Evolutionary conservation across 2,888 invertebrate species (phyloP).

Genomic region (Cheilosia grossa): DNA sequence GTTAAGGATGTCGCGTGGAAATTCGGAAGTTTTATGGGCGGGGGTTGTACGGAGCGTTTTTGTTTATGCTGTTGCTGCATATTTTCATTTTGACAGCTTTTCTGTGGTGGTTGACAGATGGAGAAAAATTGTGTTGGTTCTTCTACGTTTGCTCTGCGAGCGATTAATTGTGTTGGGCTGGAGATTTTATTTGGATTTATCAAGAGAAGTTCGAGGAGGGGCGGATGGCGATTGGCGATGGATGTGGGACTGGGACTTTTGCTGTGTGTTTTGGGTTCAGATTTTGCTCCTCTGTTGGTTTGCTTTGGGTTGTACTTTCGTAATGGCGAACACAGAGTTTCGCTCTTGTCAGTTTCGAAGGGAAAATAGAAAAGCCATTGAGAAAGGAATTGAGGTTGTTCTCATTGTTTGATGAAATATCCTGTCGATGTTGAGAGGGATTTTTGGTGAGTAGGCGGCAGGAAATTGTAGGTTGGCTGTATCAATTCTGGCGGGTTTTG

Average conservation of each 20-base stretch:
- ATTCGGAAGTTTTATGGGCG: constrained; percentile 14
- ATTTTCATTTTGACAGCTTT: constrained; percentile 47
- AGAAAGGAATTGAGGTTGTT: too few relatives aligned
- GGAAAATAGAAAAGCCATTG: constrained; percentile 1
- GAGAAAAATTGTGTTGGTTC: not conserved
- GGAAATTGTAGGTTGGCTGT: not conserved
- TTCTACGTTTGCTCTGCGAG: constrained; percentile 11
- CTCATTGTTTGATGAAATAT: not conserved
- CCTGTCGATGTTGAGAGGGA: not conserved
- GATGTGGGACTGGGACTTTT: not conserved
- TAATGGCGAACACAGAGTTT: constrained; percentile 56
- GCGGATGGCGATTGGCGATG: constrained; percentile 5
- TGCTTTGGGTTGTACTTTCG: constrained; percentile 53
- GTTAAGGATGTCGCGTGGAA: constrained; percentile 40
- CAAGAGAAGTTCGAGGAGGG: constrained; percentile 4
- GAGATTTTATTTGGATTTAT: constrained; percentile 16
- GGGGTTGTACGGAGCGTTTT: constrained; percentile 6
- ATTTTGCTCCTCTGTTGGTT: constrained; percentile 3
- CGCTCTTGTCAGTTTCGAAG: constrained; percentile 32
- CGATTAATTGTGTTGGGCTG: not conserved
- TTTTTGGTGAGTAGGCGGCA: not conserved
- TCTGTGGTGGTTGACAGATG: constrained; percentile 27
- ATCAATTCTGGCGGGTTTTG: not conserved
- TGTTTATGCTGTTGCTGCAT: constrained; percentile 23
- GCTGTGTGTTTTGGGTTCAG: not conserved